Conservation (phyloP, 2,888 invertebrate species). For the Abrostola tripartita region DNA sequence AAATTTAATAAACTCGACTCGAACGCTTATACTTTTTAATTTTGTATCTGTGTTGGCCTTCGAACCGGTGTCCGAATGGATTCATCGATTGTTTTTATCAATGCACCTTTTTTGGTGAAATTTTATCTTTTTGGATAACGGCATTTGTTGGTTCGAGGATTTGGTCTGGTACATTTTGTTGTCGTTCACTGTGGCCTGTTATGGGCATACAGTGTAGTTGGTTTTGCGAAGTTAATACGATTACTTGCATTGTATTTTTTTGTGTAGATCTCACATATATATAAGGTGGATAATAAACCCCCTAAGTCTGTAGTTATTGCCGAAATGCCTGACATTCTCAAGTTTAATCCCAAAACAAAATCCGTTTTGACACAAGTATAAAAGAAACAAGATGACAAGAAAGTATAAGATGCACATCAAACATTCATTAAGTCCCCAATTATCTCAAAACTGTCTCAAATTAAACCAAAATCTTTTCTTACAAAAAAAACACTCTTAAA, state of each 20-base stretch:
- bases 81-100: conserved; percentile 78
- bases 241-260: conserved; percentile 1
- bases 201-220: conserved; percentile 12
- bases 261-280: not conserved
- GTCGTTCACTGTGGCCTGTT: conserved; percentile 21
- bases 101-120: conserved; percentile 69
- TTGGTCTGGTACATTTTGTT: conserved; percentile 48
- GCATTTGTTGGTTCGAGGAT: conserved; percentile 44
- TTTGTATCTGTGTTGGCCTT: conserved; percentile 85
- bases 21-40: conserved; percentile 87
- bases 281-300: not conserved
- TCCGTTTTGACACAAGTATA: not conserved
- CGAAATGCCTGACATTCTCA: not conserved
- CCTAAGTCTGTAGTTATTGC: conserved; percentile 1
- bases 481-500: conserved; percentile 54
- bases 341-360: conserved; percentile 3
- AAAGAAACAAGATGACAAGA: conserved; percentile 10
- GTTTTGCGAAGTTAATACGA: conserved; percentile 17
- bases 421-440: conserved; percentile 46
- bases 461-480: conserved; percentile 43
- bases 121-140: conserved; percentile 61
- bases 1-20: conserved; percentile 84
- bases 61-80: conserved; percentile 82
- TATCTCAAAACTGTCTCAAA: conserved; percentile 45
- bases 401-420: conserved; percentile 19